Percentiles rank a stretch among this genome's conserved stretches.
phyloP scores from a whole-genome alignment of 2,797 vertebrate genomes.

The Bovichtus diacanthus region DNA sequence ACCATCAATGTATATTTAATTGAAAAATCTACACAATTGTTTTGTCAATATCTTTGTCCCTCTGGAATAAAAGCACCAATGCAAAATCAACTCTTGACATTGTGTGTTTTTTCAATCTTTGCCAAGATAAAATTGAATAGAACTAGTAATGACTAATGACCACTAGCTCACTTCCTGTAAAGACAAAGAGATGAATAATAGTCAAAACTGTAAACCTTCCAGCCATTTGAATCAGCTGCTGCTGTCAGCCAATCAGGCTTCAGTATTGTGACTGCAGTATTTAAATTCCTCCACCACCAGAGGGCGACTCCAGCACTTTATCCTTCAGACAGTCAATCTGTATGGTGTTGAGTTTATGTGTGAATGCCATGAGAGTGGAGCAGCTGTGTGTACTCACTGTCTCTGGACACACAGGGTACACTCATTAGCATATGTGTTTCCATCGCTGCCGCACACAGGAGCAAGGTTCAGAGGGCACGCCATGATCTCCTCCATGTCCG shows the following conservation, averaged over 20 bases:
- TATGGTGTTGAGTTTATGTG: not conserved
- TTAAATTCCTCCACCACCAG: slow-evolving; percentile 17
- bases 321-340: not conserved
- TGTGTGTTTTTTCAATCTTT: not conserved
- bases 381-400: slow-evolving; percentile 77
- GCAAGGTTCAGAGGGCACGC: slow-evolving; percentile 83
- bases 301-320: not conserved
- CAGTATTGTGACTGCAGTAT: not conserved
- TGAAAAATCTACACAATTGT: not conserved
- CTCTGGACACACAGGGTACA: slow-evolving; percentile 80
- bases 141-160: not conserved
- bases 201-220: not conserved
- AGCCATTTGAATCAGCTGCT: not conserved
- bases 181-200: not conserved
- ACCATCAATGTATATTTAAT: not conserved
- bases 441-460: slow-evolving; percentile 88
- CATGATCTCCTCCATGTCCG: slow-evolving; percentile 33
- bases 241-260: slow-evolving; percentile 3
- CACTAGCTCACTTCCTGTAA: not conserved
- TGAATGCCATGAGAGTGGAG: not conserved
- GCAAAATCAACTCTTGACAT: not conserved
- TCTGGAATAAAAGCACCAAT: not conserved
- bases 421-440: slow-evolving; percentile 83
- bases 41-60: not conserved
- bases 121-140: not conserved